Evolutionary conservation across 2,888 invertebrate species (phyloP).

Genomic region (Andrena chrysosceles): DNA sequence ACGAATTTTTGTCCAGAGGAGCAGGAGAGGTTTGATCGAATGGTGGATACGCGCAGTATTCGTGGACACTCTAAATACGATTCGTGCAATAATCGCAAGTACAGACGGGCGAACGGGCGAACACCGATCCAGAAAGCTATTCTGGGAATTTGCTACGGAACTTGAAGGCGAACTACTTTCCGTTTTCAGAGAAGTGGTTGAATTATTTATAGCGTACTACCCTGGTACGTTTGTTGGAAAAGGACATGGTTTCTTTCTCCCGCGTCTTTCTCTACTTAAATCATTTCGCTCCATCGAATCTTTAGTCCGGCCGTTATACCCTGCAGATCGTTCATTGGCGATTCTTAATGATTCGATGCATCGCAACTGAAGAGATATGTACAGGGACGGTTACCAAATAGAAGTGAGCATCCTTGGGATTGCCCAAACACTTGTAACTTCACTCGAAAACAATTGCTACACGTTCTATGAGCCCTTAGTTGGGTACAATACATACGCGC

Average conservation of each 20-base stretch:
- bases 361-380: no score
- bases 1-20: no score
- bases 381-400: no score
- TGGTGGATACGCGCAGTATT: no score
- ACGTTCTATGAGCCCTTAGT: no score
- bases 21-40: no score
- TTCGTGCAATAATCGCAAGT: not conserved
- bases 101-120: not conserved
- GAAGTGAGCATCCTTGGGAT: no score
- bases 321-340: no score
- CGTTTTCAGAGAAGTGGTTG: conserved; percentile 81
- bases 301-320: not conserved
- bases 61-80: not conserved
- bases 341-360: no score
- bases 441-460: no score
- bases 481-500: no score
- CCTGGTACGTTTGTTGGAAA: conserved; percentile 71
- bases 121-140: conserved; percentile 79
- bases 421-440: no score
- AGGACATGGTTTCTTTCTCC: conserved; percentile 76
- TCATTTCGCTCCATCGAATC: not conserved
- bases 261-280: conserved; percentile 37
- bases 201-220: conserved; percentile 81
- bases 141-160: conserved; percentile 82
- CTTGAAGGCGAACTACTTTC: conserved; percentile 84